phyloP scores from a whole-genome alignment of 2,888 invertebrate genomes.

The Drosophila algonquin region DNA sequence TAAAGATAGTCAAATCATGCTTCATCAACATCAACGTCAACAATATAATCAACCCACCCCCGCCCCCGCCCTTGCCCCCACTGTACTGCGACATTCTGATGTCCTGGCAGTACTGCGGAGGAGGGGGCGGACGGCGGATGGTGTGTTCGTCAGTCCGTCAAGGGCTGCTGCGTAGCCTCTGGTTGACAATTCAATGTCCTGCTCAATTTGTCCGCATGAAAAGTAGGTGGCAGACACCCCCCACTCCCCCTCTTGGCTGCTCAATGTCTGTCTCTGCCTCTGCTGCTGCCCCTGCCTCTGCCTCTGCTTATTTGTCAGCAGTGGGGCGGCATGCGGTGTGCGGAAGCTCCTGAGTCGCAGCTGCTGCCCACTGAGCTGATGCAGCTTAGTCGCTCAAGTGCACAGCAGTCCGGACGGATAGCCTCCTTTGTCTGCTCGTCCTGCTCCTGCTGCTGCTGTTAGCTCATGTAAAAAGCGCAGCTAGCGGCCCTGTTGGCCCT shows the following conservation, averaged over 20 bases:
- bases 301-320: constrained; percentile 50
- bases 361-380: constrained; percentile 54
- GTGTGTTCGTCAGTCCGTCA: constrained; percentile 50
- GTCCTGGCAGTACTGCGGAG: background rate
- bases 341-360: constrained; percentile 30
- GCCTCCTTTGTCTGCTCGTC: constrained; percentile 44
- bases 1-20: constrained; percentile 78
- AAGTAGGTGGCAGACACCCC: constrained; percentile 33
- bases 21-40: constrained; percentile 79
- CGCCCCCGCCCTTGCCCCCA: constrained; percentile 36
- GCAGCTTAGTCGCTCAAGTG: constrained; percentile 79
- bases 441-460: constrained; percentile 23
- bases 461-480: constrained; percentile 72
- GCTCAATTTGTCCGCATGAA: constrained; percentile 78
- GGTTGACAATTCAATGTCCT: constrained; percentile 79
- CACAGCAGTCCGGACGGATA: constrained; percentile 54
- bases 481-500: constrained; percentile 63
- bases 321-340: constrained; percentile 2
- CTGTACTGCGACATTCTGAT: constrained; percentile 21
- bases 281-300: constrained; percentile 1
- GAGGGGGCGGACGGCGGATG: constrained; percentile 6
- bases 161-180: constrained; percentile 63
- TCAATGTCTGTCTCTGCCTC: constrained; percentile 36
- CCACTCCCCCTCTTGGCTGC: constrained; percentile 17
- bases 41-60: constrained; percentile 71